These are phyloP conservation scores for Oegoconia quadripuncta DNA, from an alignment of 2,888 invertebrate genomes.

Conservation along the genomic window DNA sequence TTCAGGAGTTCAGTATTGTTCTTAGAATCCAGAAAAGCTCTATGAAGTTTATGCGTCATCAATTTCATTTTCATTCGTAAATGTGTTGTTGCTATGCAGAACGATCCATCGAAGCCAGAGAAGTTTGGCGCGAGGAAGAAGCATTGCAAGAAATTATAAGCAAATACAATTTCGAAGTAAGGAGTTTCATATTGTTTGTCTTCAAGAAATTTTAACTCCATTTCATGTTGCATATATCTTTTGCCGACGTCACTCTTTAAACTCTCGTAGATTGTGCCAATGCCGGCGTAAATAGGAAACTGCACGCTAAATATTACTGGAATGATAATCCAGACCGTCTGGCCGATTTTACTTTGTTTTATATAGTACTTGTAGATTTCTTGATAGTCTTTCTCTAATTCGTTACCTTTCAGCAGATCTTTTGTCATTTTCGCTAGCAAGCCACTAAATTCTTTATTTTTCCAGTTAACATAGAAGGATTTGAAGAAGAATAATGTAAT, in stretches of 20 bases:
- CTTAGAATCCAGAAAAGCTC: conserved; percentile 37
- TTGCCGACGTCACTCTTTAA: conserved; percentile 39
- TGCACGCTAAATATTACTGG: conserved; percentile 41
- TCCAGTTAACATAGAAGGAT: conserved; percentile 41
- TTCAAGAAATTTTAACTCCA: conserved; percentile 47
- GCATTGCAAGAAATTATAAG: conserved; percentile 43
- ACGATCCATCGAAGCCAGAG: conserved; percentile 54
- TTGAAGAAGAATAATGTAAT: conserved; percentile 51
- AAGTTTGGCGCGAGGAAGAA: conserved; percentile 43
- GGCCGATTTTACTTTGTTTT: conserved; percentile 38
- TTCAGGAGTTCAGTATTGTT: conserved; percentile 30
- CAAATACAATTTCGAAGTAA: conserved; percentile 51
- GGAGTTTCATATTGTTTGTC: conserved; percentile 52
- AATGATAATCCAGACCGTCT: conserved; percentile 46
- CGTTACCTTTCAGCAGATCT: conserved; percentile 46
- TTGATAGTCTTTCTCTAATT: conserved; percentile 43
- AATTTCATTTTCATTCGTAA: conserved; percentile 52
- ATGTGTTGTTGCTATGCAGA: conserved; percentile 55
- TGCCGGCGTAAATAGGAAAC: conserved; percentile 49
- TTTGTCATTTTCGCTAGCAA: conserved; percentile 43
- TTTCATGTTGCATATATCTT: conserved; percentile 53
- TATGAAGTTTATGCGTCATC: conserved; percentile 38
- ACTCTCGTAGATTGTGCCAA: conserved; percentile 41
- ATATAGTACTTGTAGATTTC: conserved; percentile 43
- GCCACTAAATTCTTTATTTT: conserved; percentile 36